These are phyloP conservation scores for Urophycis tenuis DNA, from an alignment of 2,797 vertebrate genomes.

Conservation along the genomic window DNA sequence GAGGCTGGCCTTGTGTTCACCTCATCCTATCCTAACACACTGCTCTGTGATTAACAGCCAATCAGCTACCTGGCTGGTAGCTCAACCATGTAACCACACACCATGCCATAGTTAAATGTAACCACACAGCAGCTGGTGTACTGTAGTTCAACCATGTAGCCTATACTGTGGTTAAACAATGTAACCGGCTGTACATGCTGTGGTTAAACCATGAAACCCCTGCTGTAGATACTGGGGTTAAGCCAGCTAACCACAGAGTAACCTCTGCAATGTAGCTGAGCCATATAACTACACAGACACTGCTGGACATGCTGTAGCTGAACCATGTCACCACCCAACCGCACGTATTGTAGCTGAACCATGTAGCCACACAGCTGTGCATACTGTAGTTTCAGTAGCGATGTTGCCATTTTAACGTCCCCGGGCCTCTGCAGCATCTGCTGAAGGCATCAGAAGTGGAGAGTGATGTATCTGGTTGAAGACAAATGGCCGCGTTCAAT, in stretches of 20 bases:
- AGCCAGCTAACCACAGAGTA: no score
- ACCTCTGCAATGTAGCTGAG: no score
- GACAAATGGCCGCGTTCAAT: neutral
- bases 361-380: neutral
- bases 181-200: no score
- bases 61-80: neutral
- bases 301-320: neutral
- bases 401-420: neutral
- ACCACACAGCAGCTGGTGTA: no score
- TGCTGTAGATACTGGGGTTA: no score
- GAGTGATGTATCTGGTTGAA: neutral
- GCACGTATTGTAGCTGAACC: neutral
- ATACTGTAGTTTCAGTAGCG: neutral
- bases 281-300: neutral
- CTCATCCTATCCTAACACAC: neutral
- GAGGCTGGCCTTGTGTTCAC: neutral
- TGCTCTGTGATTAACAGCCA: neutral
- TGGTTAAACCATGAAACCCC: no score
- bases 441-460: conserved; percentile 1
- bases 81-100: neutral
- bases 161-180: no score
- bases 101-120: no score
- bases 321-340: neutral
- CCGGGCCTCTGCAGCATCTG: neutral
- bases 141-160: no score